Percentiles rank a stretch among this genome's conserved stretches.
Evolutionary conservation across 2,113 vertebrate genomes (phyloP).

Genomic region (Myxocyprinus asiaticus): DNA sequence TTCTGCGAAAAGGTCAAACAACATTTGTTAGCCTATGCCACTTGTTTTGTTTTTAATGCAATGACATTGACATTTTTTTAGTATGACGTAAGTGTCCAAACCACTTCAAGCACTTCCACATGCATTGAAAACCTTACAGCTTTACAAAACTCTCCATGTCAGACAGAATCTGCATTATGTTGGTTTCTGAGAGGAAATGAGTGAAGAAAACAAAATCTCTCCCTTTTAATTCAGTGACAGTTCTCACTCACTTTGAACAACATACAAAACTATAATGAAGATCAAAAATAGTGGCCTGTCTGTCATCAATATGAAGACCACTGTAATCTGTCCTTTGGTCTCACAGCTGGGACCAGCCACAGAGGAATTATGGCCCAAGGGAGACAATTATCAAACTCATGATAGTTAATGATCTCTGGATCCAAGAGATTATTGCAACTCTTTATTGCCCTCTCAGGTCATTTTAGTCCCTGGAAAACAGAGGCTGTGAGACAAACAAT

Average conservation of each 20-base stretch:
- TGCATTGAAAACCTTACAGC: too few relatives aligned
- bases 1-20: too few relatives aligned
- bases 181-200: too few relatives aligned
- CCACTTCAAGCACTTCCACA: too few relatives aligned
- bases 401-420: slow-evolving; percentile 19
- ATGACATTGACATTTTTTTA: too few relatives aligned
- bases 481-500: background rate
- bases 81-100: too few relatives aligned
- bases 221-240: background rate
- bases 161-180: too few relatives aligned
- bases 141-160: too few relatives aligned
- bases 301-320: background rate
- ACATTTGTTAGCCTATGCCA: too few relatives aligned
- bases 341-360: background rate
- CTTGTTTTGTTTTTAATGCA: too few relatives aligned
- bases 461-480: background rate
- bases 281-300: background rate
- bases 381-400: background rate
- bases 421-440: slow-evolving; percentile 1
- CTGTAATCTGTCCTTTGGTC: background rate
- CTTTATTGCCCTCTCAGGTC: slow-evolving; percentile 6
- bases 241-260: background rate
- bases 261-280: background rate
- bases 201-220: too few relatives aligned
- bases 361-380: background rate